Evolutionary conservation across 2,888 invertebrate species (phyloP).

Genomic region (Biston betularia): DNA sequence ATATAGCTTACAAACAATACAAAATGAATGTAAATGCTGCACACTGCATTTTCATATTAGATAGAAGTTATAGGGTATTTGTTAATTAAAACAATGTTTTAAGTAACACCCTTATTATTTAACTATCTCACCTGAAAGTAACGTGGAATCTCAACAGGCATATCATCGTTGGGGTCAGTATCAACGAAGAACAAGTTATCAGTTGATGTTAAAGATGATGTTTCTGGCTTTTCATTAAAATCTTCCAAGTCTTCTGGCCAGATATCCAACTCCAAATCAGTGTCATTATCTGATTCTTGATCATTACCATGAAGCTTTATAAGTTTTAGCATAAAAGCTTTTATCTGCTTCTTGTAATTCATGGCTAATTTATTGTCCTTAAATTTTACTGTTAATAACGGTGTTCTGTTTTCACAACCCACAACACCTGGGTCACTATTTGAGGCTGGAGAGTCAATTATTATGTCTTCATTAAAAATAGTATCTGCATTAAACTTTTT

Average conservation of each 20-base stretch:
- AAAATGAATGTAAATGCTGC: too few species aligned
- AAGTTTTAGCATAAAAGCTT: conserved; percentile 76
- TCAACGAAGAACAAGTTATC: conserved; percentile 77
- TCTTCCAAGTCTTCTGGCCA: conserved; percentile 74
- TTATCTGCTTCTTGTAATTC: conserved; percentile 76
- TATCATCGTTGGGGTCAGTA: conserved; percentile 65
- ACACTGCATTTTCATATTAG: too few species aligned
- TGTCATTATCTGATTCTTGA: conserved; percentile 62
- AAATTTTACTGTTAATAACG: conserved; percentile 78
- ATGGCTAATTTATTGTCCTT: conserved; percentile 73
- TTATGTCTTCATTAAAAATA: conserved; percentile 70
- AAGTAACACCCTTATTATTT: background rate
- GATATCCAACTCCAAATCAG: conserved; percentile 73
- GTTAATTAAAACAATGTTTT: too few species aligned
- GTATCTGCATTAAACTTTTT: conserved; percentile 53
- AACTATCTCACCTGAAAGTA: conserved; percentile 67
- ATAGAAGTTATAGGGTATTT: too few species aligned
- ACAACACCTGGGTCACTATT: conserved; percentile 69
- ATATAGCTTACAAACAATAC: too few species aligned
- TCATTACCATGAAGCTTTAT: conserved; percentile 67
- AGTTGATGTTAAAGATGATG: conserved; percentile 54
- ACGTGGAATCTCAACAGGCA: conserved; percentile 61
- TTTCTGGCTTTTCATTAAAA: conserved; percentile 46
- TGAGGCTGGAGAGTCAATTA: conserved; percentile 70
- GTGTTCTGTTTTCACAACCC: conserved; percentile 74